Conservation (phyloP, 2,113 vertebrate species). For the Pedetes capensis region DNA sequence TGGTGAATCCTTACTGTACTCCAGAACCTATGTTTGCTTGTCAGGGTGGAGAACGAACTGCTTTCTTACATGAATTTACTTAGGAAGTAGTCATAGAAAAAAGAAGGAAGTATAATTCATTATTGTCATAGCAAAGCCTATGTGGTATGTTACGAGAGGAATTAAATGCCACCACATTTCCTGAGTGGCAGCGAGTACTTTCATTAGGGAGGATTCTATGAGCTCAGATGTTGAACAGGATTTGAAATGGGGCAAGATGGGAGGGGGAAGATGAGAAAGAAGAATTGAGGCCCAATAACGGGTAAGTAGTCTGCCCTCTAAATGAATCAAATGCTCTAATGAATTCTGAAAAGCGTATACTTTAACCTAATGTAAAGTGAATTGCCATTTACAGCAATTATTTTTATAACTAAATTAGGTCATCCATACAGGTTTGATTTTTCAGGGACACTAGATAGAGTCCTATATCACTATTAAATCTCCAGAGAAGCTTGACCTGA, state of each 20-base stretch:
- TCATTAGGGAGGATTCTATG: neutral
- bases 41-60: neutral
- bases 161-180: neutral
- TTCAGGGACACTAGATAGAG: slow-evolving; percentile 46
- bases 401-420: slow-evolving; percentile 76
- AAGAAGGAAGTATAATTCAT: neutral
- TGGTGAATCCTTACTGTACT: neutral
- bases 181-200: neutral
- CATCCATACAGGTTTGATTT: slow-evolving; percentile 63
- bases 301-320: neutral
- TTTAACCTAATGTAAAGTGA: slow-evolving; percentile 33
- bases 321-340: slow-evolving; percentile 42
- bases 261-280: neutral
- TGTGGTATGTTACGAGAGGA: neutral
- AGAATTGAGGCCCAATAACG: neutral
- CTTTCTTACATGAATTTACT: neutral
- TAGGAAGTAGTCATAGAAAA: neutral
- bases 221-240: neutral
- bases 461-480: slow-evolving; percentile 54
- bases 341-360: slow-evolving; percentile 43
- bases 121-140: neutral
- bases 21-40: neutral
- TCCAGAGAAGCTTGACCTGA: slow-evolving; percentile 69
- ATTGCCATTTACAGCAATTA: slow-evolving; percentile 63
- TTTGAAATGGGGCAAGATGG: neutral